A percentile compares a stretch with the other conserved stretches of the same genome.
phyloP scores from a whole-genome alignment of 2,888 invertebrate genomes.

The Coenonympha glycerion region DNA sequence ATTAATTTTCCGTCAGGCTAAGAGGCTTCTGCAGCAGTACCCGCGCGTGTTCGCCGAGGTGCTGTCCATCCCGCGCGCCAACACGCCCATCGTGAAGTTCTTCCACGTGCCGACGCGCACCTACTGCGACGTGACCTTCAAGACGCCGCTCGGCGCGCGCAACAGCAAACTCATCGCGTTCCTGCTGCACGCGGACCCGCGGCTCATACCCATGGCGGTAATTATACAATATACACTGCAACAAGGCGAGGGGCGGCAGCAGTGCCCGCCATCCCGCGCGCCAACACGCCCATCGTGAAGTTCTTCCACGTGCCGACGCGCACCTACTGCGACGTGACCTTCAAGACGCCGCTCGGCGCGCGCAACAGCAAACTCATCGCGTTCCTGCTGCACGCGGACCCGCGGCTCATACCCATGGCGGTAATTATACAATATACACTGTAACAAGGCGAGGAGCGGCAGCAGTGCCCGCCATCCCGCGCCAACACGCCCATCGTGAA shows the following conservation, averaged over 20 bases:
- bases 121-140: slow-evolving; percentile 84
- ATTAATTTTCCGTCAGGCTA: too few relatives aligned
- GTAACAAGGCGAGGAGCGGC: slow-evolving; percentile 56
- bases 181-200: slow-evolving; percentile 74
- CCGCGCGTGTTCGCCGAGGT: slow-evolving; percentile 71
- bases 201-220: slow-evolving; percentile 75
- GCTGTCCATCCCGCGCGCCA: slow-evolving; percentile 80
- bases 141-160: slow-evolving; percentile 80
- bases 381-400: slow-evolving; percentile 76
- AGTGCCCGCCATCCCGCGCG: slow-evolving; percentile 78
- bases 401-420: slow-evolving; percentile 76
- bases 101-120: slow-evolving; percentile 77
- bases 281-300: slow-evolving; percentile 87
- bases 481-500: slow-evolving; percentile 88
- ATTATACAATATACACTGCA: too few relatives aligned
- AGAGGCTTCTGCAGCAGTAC: slow-evolving; percentile 51
- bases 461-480: slow-evolving; percentile 74
- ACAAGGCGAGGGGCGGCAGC: slow-evolving; percentile 55
- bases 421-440: slow-evolving; percentile 22
- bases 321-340: slow-evolving; percentile 82
- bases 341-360: slow-evolving; percentile 81
- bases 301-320: slow-evolving; percentile 78
- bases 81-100: slow-evolving; percentile 87
- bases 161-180: slow-evolving; percentile 81
- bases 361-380: slow-evolving; percentile 81